Conservation (phyloP, 1,140 invertebrate genomes). For the Drosophila suzukii region DNA sequence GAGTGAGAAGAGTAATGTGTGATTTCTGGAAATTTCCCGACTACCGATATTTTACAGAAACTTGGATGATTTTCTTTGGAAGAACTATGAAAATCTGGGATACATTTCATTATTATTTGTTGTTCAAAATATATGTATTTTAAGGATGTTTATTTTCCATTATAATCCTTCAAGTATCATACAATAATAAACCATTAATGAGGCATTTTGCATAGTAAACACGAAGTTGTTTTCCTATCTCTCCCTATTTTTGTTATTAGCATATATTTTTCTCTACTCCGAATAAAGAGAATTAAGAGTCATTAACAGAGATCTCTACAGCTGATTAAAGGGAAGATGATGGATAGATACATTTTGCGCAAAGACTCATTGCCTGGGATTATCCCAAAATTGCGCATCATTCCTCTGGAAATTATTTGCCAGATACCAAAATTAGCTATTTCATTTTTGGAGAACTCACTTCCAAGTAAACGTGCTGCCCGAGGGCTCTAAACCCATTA, state of each 20-base stretch:
- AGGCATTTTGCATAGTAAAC: too few relatives aligned
- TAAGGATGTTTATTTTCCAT: too few relatives aligned
- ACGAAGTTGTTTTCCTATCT: too few relatives aligned
- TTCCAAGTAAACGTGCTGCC: conserved; percentile 45
- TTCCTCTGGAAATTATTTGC: background rate
- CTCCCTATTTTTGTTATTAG: background rate
- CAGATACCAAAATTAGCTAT: conserved; percentile 14
- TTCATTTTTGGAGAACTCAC: conserved; percentile 18
- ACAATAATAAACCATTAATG: too few relatives aligned
- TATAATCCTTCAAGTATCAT: too few relatives aligned
- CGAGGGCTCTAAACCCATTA: conserved; percentile 54
- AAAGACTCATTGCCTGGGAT: conserved; percentile 7
- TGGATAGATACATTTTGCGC: background rate
- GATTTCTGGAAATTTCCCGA: conserved; percentile 4
- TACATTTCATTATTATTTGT: too few relatives aligned
- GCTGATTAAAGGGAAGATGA: background rate
- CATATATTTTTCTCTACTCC: background rate
- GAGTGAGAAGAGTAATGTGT: background rate
- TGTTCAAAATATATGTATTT: too few relatives aligned
- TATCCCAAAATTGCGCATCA: conserved; percentile 40
- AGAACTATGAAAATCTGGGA: too few relatives aligned
- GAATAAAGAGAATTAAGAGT: background rate
- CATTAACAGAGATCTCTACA: background rate
- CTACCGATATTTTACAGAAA: background rate
- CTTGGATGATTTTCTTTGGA: too few relatives aligned